Base-by-base conservation (phyloP, 2,888 invertebrate genomes). In the Ochropleura leucogaster region DNA sequence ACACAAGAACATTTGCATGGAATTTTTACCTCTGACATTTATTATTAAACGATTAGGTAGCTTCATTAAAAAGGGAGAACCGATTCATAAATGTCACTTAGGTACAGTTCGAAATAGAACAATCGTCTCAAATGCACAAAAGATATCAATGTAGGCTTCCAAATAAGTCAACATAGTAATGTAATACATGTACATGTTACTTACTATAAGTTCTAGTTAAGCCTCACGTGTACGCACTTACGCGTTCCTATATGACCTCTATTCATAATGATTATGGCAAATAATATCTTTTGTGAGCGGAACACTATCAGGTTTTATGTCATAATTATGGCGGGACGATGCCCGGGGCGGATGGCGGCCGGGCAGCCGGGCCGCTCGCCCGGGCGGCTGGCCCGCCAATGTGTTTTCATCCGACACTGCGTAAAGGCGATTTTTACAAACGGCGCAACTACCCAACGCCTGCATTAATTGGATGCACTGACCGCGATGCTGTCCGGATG, bases 381-480 rank as follows among this genome's bases (percentile, higher is more conserved):
- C 76, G 42, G 80, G 18, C 69, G 40, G 53, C n/a, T 72, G 68
- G 67, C 63, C 74, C 80, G 83, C 88, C 88, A 88, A 91, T 92
- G 89, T 89, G 90, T 90, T 90, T 90, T 88, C 89, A 91, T 89
- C 89, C 86, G 76, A 80, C 76, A 77, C 65, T 53, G 87, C 90
- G 90, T 90, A 91, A 81, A 87, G 80, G 86, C 82, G 85, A 91
- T 93, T 94, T 94, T 94, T 93, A 91, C 89, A 92, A 90, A 90
- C 90, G 89, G 80, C 77, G 83, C 87, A 85, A 91, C 88, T 90
- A 77, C 49, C 84, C 88, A 84, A 85, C 90, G 91, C 90, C 90
- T 90, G 91, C 89, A 91, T 92, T 94, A 95, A 95, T 95, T 95
- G 95, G 93, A 94, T 92, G 93, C 94, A 92, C 90, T 92, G 93